phyloP scores from a whole-genome alignment of 1,140 invertebrate species.

The Neotoxoptera formosana region DNA sequence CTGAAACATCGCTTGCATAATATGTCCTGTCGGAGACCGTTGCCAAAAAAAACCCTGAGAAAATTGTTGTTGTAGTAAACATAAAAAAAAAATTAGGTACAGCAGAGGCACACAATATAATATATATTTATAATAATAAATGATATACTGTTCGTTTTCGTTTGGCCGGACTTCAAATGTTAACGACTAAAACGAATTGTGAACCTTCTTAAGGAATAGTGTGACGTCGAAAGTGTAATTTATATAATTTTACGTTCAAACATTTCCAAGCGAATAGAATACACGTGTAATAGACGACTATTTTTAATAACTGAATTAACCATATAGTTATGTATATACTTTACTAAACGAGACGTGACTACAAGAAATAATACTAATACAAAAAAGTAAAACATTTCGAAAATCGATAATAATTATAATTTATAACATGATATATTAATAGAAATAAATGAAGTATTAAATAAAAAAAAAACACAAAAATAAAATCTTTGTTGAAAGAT shows the following conservation, averaged over 20 bases:
- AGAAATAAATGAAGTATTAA: background rate
- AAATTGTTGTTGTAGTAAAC: background rate
- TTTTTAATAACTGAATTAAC: background rate
- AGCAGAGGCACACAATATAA: background rate
- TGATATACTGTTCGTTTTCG: background rate
- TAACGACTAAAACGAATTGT: conserved; percentile 22
- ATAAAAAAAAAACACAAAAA: background rate
- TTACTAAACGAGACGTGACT: background rate
- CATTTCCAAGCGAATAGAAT: background rate
- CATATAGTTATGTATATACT: background rate
- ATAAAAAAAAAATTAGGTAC: background rate
- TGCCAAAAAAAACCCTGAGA: conserved; percentile 18
- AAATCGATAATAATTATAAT: background rate
- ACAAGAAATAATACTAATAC: background rate
- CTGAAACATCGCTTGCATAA: background rate
- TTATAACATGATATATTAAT: background rate
- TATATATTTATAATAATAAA: conserved; percentile 20
- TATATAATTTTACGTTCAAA: conserved; percentile 1
- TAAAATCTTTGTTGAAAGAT: background rate
- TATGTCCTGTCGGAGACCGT: background rate
- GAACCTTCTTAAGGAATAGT: background rate
- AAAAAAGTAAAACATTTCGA: background rate
- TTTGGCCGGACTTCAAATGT: conserved; percentile 20
- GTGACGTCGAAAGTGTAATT: background rate
- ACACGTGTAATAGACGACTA: background rate